Evolutionary conservation across 1,140 invertebrate species (phyloP).

Genomic region (Vollenhovia emeryi): DNA sequence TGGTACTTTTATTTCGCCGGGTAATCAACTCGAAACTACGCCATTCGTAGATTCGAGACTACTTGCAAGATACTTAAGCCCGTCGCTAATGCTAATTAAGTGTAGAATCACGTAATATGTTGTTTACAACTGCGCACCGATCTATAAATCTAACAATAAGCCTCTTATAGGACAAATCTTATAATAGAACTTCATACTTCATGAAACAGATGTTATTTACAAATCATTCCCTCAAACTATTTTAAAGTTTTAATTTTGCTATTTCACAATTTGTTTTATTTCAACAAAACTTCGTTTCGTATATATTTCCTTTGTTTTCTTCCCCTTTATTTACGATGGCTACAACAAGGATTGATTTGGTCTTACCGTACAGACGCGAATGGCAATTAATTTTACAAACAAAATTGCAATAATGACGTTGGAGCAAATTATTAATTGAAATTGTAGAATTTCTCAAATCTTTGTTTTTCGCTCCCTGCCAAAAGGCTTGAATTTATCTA

Average conservation of each 20-base stretch:
- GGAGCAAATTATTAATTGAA: neutral
- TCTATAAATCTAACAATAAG: neutral
- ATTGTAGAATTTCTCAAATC: neutral
- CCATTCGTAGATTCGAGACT: too few species aligned
- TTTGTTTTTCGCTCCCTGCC: neutral
- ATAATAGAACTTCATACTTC: neutral
- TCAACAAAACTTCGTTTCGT: too few species aligned
- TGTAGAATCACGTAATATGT: neutral
- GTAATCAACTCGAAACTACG: too few species aligned
- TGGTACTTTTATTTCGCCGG: too few species aligned
- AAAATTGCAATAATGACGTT: neutral
- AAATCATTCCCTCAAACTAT: too few species aligned
- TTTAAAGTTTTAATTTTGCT: too few species aligned
- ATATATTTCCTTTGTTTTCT: too few species aligned
- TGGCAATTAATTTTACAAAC: neutral
- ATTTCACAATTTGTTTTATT: too few species aligned
- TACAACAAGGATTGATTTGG: neutral
- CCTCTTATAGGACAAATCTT: constrained; percentile 10
- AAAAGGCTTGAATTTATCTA: too few species aligned
- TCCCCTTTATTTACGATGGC: neutral
- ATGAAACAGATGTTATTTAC: too few species aligned
- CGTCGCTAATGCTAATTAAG: constrained; percentile 19
- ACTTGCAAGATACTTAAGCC: too few species aligned
- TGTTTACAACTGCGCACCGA: neutral
- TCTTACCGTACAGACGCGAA: neutral